Evolutionary conservation across 2,113 vertebrate species (phyloP).

Genomic region (Cygnus buccinator): DNA sequence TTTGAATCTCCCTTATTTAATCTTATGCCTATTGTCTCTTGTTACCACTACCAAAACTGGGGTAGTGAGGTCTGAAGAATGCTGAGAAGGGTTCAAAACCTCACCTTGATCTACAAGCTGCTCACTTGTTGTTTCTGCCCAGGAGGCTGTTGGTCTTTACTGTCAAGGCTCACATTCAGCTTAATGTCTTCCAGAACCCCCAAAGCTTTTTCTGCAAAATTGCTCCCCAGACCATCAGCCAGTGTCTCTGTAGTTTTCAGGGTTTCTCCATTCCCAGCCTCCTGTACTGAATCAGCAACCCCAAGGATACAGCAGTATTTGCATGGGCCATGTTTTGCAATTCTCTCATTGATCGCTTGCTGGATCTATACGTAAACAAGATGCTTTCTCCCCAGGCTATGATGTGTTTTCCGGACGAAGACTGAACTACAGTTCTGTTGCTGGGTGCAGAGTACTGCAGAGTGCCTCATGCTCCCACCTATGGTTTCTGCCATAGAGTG

Average conservation of each 20-base stretch:
- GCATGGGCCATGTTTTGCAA: background rate
- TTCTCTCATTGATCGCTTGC: background rate
- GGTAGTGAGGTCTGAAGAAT: background rate
- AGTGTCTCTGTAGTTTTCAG: background rate
- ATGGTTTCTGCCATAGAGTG: background rate
- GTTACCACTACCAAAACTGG: background rate
- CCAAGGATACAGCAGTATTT: background rate
- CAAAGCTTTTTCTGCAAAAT: background rate
- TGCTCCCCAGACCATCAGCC: background rate
- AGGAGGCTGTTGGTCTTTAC: background rate
- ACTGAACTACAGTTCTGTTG: background rate
- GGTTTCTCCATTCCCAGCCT: background rate
- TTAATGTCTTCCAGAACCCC: background rate
- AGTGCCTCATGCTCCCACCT: background rate
- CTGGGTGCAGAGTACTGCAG: background rate
- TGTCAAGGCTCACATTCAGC: background rate
- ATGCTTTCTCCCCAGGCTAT: background rate
- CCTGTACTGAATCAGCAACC: background rate
- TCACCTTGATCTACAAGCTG: background rate
- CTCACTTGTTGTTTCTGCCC: background rate
- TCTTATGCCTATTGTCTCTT: background rate
- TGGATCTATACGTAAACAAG: background rate
- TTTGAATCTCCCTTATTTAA: background rate
- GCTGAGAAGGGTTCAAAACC: background rate
- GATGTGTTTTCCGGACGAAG: background rate